Conservation (phyloP, 2,113 vertebrate species). For the Brachyistius frenatus region DNA sequence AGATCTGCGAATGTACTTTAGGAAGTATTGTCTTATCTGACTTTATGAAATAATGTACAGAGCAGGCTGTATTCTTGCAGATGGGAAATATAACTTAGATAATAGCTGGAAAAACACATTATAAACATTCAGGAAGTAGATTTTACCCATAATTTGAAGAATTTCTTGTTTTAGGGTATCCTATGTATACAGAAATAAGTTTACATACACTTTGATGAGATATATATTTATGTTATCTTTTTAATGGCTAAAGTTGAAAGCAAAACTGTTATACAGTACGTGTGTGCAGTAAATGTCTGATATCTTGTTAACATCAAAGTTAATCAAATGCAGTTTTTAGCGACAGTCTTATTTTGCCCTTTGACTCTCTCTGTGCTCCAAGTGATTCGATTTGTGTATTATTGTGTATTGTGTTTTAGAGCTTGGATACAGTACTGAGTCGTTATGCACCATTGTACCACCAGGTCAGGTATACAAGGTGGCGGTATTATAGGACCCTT, state of each 20-base stretch:
- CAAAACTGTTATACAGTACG: no score
- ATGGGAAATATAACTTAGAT: constrained; percentile 16
- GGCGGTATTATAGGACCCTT: constrained; percentile 22
- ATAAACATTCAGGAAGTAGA: not conserved
- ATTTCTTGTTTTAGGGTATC: no score
- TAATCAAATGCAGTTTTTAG: not conserved
- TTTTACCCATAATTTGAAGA: not conserved
- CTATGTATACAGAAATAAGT: no score
- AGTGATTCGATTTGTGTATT: constrained; percentile 34
- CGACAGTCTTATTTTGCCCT: not conserved
- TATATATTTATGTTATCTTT: not conserved
- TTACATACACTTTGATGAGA: no score
- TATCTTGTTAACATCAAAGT: not conserved
- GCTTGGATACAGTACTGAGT: constrained; percentile 75
- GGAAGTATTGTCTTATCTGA: constrained; percentile 53
- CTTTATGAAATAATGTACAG: constrained; percentile 12
- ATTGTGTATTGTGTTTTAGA: constrained; percentile 75
- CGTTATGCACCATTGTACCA: constrained; percentile 70
- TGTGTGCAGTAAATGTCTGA: no score
- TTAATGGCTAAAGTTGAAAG: not conserved
- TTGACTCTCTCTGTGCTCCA: constrained; percentile 30
- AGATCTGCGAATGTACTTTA: constrained; percentile 11
- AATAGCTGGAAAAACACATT: not conserved
- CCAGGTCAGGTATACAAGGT: constrained; percentile 75
- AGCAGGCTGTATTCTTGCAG: constrained; percentile 18